These are phyloP conservation scores for Megalops cyprinoides DNA, from an alignment of 2,797 vertebrate species.

Conservation along the genomic window DNA sequence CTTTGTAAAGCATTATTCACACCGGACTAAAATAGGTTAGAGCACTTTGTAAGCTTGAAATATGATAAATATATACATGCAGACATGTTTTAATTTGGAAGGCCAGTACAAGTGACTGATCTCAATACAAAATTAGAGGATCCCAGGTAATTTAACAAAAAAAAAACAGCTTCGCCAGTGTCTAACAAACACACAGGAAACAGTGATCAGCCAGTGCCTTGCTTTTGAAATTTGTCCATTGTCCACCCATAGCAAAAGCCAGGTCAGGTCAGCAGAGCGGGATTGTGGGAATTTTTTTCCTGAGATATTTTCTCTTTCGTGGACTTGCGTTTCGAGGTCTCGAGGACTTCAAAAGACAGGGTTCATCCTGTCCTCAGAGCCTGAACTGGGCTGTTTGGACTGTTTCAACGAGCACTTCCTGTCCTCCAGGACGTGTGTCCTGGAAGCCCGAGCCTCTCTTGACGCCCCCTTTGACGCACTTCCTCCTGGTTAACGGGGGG, in stretches of 20 bases:
- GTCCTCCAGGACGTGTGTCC: constrained; percentile 44
- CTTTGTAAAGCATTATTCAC: too few species aligned
- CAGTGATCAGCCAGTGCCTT: neutral
- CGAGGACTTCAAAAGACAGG: neutral
- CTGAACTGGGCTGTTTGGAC: neutral
- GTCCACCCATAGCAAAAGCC: neutral
- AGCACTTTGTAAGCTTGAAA: too few species aligned
- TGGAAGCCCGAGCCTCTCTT: constrained; percentile 60
- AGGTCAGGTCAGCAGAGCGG: neutral
- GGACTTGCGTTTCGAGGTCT: neutral
- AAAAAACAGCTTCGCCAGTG: too few species aligned
- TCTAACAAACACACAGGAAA: too few species aligned
- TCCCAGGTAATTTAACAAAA: too few species aligned
- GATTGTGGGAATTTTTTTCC: neutral
- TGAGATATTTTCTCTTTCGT: neutral
- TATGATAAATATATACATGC: too few species aligned
- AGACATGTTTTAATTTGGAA: too few species aligned
- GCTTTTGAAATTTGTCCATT: neutral
- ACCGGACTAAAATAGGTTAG: neutral
- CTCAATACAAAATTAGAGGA: too few species aligned
- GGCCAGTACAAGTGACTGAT: too few species aligned
- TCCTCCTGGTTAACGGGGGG: constrained; percentile 70
- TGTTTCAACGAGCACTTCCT: constrained; percentile 16
- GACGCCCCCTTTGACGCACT: constrained; percentile 62
- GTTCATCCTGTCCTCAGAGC: constrained; percentile 27